Base-by-base conservation (phyloP, 2,797 vertebrate genomes). In the Tokudaia tokunoshimensis region DNA sequence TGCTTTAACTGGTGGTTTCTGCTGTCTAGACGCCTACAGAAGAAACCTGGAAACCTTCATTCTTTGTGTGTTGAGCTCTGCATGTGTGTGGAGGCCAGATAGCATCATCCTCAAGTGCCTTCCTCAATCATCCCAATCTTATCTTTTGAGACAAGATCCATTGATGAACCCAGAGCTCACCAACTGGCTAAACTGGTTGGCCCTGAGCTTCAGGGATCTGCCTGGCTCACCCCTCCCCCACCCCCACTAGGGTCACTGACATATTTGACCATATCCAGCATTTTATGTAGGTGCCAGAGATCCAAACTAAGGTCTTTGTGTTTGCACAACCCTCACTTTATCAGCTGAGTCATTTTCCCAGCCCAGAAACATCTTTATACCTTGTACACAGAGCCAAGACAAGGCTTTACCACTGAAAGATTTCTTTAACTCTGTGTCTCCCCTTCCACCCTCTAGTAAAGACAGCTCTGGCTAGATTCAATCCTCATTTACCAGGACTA, bases 361-460 rank as follows among this genome's bases (percentile, higher is more conserved):
- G 22, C 37, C 63, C 65, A 65, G 26, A 75, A 44, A 72, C 88
- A 57, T 74, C 78, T 52, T 34, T 57, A 80, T 29, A 63, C 37
- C 37, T 44, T 94, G 65, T 74, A n/a, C 44, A 50, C 59, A 37
- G 11, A 52, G 83, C 52, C 67, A 65, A 20, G 67, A 91, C 87
- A 41, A 83, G 70, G 57, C 57, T 96, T 94, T 63, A 76, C 24
- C 44, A 91, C 29, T 14, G n/a, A 88, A 61, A 65, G 75, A 91
- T 74, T 96, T 87, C 67, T 59, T 86, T 34, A 81, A 83, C 55
- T 52, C 44, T 34, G 37, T 90, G 75, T 92, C 55, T 75, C 86
- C 6, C 14, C 52, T 57, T 93, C 41, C 6, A 55, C 24, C 24
- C 24, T 55, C n/a, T 93, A 76, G n/a, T 55, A 81, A 70, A 26